Conservation (phyloP, 2,113 vertebrate species). For the Mustelus asterias region DNA sequence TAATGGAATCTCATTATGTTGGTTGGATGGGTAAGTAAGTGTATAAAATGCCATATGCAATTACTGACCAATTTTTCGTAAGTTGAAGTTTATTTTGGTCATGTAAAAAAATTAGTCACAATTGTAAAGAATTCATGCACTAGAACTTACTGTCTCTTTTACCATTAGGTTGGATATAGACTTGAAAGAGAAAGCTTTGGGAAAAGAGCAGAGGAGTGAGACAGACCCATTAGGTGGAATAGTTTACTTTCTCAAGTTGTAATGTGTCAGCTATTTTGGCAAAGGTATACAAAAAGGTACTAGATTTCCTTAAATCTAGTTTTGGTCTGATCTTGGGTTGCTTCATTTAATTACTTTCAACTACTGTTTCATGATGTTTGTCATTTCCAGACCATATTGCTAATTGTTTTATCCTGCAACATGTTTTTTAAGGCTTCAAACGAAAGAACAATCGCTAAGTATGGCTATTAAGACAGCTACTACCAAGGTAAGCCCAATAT, state of each 20-base stretch:
- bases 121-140: neutral
- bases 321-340: too few species aligned
- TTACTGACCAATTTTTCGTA: neutral
- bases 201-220: too few species aligned
- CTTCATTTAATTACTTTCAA: too few species aligned
- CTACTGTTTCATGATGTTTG: neutral
- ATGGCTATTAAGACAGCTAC: constrained; percentile 71
- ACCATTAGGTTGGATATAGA: neutral
- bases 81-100: neutral
- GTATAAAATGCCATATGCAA: neutral
- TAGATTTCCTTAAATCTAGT: too few species aligned
- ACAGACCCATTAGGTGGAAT: too few species aligned
- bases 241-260: too few species aligned
- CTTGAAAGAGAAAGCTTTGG: too few species aligned
- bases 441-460: constrained; percentile 64
- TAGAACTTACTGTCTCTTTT: neutral
- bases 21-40: neutral
- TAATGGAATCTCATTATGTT: neutral
- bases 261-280: too few species aligned
- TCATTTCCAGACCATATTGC: neutral
- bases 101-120: neutral
- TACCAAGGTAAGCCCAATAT: constrained; percentile 66
- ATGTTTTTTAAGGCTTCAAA: constrained; percentile 63
- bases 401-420: neutral
- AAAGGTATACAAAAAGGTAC: too few species aligned